Conservation (phyloP, 1,140 invertebrate species). For the Mycetomoellerius zeteki region DNA sequence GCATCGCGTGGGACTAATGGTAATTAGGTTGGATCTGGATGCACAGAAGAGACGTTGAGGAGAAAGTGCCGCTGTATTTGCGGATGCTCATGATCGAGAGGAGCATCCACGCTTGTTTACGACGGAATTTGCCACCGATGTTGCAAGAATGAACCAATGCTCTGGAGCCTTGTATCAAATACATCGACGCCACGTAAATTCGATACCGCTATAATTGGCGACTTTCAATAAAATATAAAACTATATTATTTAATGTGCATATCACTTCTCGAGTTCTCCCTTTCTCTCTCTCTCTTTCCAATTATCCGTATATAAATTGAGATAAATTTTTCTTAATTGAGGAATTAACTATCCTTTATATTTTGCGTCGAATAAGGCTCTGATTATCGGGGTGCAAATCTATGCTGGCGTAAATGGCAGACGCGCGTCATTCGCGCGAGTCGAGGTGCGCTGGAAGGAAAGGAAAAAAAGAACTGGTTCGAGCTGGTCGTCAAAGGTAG, state of each 20-base stretch:
- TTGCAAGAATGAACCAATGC: constrained; percentile 10
- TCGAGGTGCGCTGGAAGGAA: constrained; percentile 9
- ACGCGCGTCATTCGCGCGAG: constrained; percentile 22
- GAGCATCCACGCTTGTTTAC: constrained; percentile 24
- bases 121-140: constrained; percentile 32
- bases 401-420: background rate
- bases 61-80: constrained; percentile 31
- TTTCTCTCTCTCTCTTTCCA: background rate
- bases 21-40: constrained; percentile 16
- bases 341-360: constrained; percentile 11
- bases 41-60: background rate
- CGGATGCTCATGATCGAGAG: constrained; percentile 18
- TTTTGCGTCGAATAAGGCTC: background rate
- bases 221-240: background rate
- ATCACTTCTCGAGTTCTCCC: background rate
- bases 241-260: background rate
- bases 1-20: constrained; percentile 34
- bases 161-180: constrained; percentile 8
- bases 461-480: constrained; percentile 48
- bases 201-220: constrained; percentile 8
- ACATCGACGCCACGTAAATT: constrained; percentile 26
- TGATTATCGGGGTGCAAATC: background rate
- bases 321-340: background rate
- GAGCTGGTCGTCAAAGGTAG: constrained; percentile 35
- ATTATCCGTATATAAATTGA: constrained; percentile 22